phyloP scores from a whole-genome alignment of 2,113 vertebrate genomes.

The Aegithalos caudatus region DNA sequence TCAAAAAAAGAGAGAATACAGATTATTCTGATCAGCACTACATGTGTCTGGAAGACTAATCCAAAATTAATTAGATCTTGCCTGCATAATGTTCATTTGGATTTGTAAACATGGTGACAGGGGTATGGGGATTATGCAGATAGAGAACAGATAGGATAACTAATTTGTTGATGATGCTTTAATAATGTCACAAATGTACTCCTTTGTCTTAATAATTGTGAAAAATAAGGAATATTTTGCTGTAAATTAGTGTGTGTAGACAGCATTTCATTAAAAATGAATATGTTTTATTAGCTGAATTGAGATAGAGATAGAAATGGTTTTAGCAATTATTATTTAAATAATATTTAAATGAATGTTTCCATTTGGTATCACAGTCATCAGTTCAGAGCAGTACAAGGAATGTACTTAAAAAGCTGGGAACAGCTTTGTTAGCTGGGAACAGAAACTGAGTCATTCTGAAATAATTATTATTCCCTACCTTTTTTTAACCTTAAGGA shows the following conservation, averaged over 20 bases:
- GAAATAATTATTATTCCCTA: background rate
- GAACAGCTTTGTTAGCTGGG: background rate
- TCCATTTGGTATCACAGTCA: background rate
- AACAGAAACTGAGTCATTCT: background rate
- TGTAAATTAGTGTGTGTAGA: background rate
- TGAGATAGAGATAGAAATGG: background rate
- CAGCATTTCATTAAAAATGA: background rate
- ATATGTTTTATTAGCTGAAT: background rate
- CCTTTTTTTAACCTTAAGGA: background rate
- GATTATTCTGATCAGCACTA: constrained; percentile 70
- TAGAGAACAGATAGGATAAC: constrained; percentile 55
- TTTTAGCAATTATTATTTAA: background rate
- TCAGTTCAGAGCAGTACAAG: background rate
- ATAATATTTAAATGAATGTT: background rate
- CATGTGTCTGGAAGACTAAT: constrained; percentile 61
- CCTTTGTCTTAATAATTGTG: constrained; percentile 42
- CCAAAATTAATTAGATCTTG: constrained; percentile 70
- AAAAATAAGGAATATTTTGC: constrained; percentile 32
- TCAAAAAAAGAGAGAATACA: constrained; percentile 35
- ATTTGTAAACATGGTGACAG: constrained; percentile 59
- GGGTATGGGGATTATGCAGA: constrained; percentile 59
- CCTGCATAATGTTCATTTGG: constrained; percentile 59
- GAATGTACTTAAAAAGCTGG: background rate
- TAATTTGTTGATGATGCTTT: constrained; percentile 58
- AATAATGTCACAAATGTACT: constrained; percentile 46